These are phyloP conservation scores for Porites lutea DNA, from an alignment of 64 coral and sea anemone genomes.

Conservation along the genomic window DNA sequence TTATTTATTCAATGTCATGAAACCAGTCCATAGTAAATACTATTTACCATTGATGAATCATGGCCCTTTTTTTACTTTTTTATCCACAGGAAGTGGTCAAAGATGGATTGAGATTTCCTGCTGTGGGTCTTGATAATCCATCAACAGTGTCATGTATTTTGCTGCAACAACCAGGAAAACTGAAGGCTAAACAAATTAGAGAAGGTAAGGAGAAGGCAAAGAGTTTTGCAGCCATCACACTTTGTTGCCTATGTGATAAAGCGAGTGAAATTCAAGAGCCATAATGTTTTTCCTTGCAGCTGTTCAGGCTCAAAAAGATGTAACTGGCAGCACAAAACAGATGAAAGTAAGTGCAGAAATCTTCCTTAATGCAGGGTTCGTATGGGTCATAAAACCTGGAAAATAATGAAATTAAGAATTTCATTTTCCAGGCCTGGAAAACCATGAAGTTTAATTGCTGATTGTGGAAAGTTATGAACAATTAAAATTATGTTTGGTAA, in stretches of 20 bases:
- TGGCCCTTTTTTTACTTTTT: not conserved
- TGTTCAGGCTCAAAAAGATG: slow-evolving; percentile 91
- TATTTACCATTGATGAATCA: too few species aligned
- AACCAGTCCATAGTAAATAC: not conserved
- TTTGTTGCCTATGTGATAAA: too few species aligned
- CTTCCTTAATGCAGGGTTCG: not conserved
- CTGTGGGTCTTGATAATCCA: slow-evolving; percentile 72
- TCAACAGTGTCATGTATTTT: slow-evolving; percentile 79
- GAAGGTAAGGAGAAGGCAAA: slow-evolving; percentile 69
- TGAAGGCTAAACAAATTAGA: slow-evolving; percentile 99
- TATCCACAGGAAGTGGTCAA: slow-evolving; percentile 71
- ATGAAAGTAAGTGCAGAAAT: slow-evolving; percentile 75
- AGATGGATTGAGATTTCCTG: slow-evolving; percentile 92
- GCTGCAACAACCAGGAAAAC: slow-evolving; percentile 94
- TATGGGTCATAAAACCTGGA: not conserved
- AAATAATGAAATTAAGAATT: too few species aligned
- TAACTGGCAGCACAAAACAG: slow-evolving; percentile 88
- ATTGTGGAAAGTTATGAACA: too few species aligned
- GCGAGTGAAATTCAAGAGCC: not conserved
- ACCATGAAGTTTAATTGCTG: too few species aligned
- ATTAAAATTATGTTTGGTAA: too few species aligned
- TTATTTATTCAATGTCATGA: too few species aligned
- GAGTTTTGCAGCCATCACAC: too few species aligned
- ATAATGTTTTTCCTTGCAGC: slow-evolving; percentile 57
- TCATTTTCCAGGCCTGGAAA: too few species aligned